These are phyloP conservation scores for Melitaea cinxia DNA, from an alignment of 1,140 invertebrate species.

Conservation along the genomic window DNA sequence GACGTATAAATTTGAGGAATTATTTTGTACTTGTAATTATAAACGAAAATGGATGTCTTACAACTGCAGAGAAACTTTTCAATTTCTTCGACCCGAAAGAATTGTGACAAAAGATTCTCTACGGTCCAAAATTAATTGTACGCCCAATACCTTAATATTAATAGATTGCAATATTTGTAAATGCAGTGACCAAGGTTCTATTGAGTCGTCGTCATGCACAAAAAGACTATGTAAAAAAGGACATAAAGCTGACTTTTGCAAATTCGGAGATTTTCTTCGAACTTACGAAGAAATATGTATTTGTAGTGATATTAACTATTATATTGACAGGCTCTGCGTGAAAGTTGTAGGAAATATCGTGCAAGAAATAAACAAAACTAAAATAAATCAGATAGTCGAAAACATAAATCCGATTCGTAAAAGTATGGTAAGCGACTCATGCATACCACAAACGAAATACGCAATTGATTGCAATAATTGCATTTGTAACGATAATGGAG, in stretches of 20 bases:
- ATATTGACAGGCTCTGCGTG: conserved; percentile 48
- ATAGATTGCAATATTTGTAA: conserved; percentile 57
- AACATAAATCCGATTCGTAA: conserved; percentile 24
- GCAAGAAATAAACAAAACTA: conserved; percentile 31
- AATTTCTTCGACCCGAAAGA: conserved; percentile 17
- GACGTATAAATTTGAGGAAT: conserved; percentile 33
- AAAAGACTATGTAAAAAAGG: conserved; percentile 41
- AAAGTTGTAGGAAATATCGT: conserved; percentile 35
- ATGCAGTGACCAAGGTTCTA: conserved; percentile 32
- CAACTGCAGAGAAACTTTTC: conserved; percentile 45
- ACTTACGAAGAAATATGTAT: conserved; percentile 43
- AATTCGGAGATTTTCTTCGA: conserved; percentile 45
- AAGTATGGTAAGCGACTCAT: conserved; percentile 28
- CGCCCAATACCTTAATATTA: conserved; percentile 37
- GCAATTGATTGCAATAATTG: conserved; percentile 70
- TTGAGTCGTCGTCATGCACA: conserved; percentile 44
- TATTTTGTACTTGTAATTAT: conserved; percentile 47
- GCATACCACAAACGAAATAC: conserved; percentile 44
- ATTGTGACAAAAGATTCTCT: neutral
- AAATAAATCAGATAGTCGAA: conserved; percentile 27
- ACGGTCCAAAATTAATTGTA: conserved; percentile 42
- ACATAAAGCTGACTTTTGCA: conserved; percentile 46
- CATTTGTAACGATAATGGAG: conserved; percentile 49
- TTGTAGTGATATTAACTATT: conserved; percentile 52
- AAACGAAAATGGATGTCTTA: conserved; percentile 49